Percentiles rank a stretch among this genome's conserved stretches.
Evolutionary conservation across 2,797 vertebrate species (phyloP).

Genomic region (Aplochiton taeniatus): DNA sequence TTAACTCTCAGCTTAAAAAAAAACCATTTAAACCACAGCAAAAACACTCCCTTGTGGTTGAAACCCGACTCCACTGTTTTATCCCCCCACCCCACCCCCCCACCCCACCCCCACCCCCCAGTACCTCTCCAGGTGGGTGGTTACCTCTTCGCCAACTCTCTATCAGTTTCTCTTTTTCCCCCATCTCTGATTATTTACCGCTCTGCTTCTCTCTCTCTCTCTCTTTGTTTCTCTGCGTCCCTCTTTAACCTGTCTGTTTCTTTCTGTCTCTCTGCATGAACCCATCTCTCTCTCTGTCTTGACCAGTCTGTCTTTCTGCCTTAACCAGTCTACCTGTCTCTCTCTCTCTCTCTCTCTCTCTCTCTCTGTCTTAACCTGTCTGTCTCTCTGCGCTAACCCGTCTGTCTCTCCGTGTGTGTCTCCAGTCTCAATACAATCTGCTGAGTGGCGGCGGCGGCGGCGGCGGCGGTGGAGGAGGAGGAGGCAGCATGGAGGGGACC

Average conservation of each 20-base stretch:
- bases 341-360: constrained; percentile 58
- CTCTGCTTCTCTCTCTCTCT: constrained; percentile 47
- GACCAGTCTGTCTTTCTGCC: constrained; percentile 15
- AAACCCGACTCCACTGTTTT: constrained; percentile 45
- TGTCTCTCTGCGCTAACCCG: constrained; percentile 36
- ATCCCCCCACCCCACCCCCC: constrained; percentile 39
- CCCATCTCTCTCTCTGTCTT: no score
- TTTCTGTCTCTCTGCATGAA: no score
- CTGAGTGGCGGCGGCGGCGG: constrained; percentile 75
- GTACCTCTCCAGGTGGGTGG: no score
- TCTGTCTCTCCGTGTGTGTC: constrained; percentile 49
- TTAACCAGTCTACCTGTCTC: constrained; percentile 33
- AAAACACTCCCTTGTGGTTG: no score
- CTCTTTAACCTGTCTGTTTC: no score
- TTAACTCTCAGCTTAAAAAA: no score
- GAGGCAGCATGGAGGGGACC: constrained; percentile 93
- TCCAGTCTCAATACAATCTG: constrained; percentile 98
- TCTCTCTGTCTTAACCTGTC: constrained; percentile 33
- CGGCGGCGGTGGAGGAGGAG: no score
- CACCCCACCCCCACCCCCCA: constrained; percentile 17
- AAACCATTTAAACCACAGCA: no score
- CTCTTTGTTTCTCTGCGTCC: constrained; percentile 44
- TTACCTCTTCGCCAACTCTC: no score
- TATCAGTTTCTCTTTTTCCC: constrained; percentile 32
- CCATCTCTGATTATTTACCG: constrained; percentile 38